phyloP scores from a whole-genome alignment of 2,888 invertebrate species.

The Brachycybe producta region DNA sequence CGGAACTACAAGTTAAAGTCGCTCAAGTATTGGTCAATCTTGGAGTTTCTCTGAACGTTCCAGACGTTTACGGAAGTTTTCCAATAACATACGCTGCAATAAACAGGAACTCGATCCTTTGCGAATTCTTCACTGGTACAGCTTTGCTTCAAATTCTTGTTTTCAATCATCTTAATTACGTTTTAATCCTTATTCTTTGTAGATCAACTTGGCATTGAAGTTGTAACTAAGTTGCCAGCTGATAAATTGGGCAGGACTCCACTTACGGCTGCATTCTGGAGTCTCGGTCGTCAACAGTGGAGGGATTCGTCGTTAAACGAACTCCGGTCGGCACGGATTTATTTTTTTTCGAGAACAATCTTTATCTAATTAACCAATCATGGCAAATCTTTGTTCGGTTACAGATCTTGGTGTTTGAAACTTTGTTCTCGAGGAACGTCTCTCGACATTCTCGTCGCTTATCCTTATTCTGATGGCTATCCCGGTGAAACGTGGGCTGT shows the following conservation, averaged over 20 bases:
- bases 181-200: slow-evolving; percentile 1
- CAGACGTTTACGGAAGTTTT: slow-evolving; percentile 33
- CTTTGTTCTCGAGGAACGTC: slow-evolving; percentile 10
- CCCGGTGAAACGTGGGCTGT: slow-evolving; percentile 9
- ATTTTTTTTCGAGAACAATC: neutral
- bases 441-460: slow-evolving; percentile 14
- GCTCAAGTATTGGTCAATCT: slow-evolving; percentile 31
- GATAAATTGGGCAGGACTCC: slow-evolving; percentile 35
- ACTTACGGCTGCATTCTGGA: slow-evolving; percentile 35
- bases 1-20: slow-evolving; percentile 26
- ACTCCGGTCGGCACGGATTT: slow-evolving; percentile 6
- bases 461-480: slow-evolving; percentile 13
- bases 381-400: neutral
- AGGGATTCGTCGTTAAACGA: neutral
- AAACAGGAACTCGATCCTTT: slow-evolving; percentile 30
- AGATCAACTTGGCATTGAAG: slow-evolving; percentile 23
- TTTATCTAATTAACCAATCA: neutral
- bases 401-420: slow-evolving; percentile 18
- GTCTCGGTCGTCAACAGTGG: slow-evolving; percentile 19
- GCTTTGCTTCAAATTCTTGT: neutral
- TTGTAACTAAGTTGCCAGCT: slow-evolving; percentile 20
- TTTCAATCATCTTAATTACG: slow-evolving; percentile 6
- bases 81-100: slow-evolving; percentile 36
- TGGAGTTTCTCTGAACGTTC: slow-evolving; percentile 29
- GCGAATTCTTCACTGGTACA: slow-evolving; percentile 31